Base-by-base conservation (phyloP, 2,113 vertebrate genomes). In the Panthera leo region DNA sequence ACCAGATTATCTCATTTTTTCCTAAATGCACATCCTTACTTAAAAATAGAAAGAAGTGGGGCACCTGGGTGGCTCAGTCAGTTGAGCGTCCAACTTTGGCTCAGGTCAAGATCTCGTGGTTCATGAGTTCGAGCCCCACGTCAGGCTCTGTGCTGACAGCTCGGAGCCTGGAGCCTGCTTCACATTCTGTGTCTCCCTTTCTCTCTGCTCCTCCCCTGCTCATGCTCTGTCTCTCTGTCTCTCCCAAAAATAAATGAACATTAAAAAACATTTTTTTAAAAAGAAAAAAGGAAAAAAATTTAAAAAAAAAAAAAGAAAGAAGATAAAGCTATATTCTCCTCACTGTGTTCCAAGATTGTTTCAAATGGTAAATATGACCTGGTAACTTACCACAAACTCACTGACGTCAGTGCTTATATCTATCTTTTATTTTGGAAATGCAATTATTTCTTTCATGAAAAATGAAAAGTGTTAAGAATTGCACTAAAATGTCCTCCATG, bases 381-480 rank as follows among this genome's bases (percentile, higher is more conserved):
- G 9, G 45, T 65, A 79, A 97, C 51, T 80, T 73, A 14, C 89
- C 39, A 21, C 13, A 27, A 91, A 70, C 83, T 89, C 92, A 92
- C 70, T 79, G 27, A 2, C 29, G 55, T 88, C 36, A 51, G n/a
- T 9, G 21, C 31, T 68, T 51, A 12, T 39, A 75, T 73, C 18
- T 82, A 19, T 90, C 12, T 53, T 85, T 78, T 61, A 55, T 86
- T 70, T 91, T 51, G 36, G 71, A 89, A 95, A 95, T 79, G 6
- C 13, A 86, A 78, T 78, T 39, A 68, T 68, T 71, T 45, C 87
- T 88, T 53, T 58, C 16, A 36, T 85, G 12, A 65, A 84, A 96
- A 96, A 76, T 23, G 27, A 80, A 96, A 95, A 80, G 6, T 80
- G 23, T 80, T 93, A 86, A 70, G 18, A 96, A 84, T 85, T 71